Conservation (phyloP, 2,113 vertebrate genomes). For the Prochilodus magdalenae region DNA sequence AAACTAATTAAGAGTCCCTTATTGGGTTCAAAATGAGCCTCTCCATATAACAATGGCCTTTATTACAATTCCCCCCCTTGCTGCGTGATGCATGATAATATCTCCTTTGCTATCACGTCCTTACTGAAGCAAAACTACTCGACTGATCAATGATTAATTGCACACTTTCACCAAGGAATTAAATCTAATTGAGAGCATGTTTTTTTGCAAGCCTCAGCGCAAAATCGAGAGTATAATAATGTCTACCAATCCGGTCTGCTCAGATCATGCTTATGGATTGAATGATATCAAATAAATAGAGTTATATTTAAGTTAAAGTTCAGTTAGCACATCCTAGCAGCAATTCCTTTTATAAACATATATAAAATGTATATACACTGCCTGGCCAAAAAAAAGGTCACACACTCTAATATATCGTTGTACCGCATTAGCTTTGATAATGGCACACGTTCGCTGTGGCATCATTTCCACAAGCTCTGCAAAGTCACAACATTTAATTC, state of each 20-base stretch:
- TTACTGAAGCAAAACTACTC: not conserved
- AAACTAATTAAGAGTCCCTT: constrained; percentile 44
- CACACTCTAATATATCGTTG: too few species aligned
- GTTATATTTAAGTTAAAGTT: too few species aligned
- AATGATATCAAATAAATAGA: too few species aligned
- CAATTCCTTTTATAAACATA: too few species aligned
- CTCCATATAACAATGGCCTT: constrained; percentile 28
- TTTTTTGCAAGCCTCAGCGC: not conserved
- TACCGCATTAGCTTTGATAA: too few species aligned
- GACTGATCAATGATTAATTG: constrained; percentile 22
- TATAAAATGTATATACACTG: too few species aligned
- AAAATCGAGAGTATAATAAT: not conserved
- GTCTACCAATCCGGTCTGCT: not conserved
- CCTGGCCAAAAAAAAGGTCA: too few species aligned
- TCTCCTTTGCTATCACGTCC: not conserved
- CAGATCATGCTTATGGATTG: not conserved
- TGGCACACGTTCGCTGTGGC: too few species aligned
- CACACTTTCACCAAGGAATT: not conserved
- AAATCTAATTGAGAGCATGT: not conserved
- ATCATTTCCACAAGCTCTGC: too few species aligned
- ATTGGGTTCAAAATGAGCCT: constrained; percentile 26
- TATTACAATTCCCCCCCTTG: constrained; percentile 17
- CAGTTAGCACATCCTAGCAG: too few species aligned
- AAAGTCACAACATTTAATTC: too few species aligned
- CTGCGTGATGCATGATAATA: not conserved